phyloP scores from a whole-genome alignment of 2,113 vertebrate genomes.

The Propithecus coquereli region DNA sequence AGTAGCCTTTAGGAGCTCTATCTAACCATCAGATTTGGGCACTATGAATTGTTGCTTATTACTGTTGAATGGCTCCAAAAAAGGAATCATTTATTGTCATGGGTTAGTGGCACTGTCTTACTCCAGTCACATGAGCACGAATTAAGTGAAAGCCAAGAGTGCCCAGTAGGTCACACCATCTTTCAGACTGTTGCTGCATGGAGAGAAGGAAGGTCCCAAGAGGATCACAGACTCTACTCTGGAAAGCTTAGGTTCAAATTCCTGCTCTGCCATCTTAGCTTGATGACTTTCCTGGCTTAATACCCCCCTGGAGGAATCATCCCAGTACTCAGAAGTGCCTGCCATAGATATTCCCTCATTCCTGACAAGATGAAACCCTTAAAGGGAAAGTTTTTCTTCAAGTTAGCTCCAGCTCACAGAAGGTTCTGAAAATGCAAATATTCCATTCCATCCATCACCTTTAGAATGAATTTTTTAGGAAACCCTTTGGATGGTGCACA shows the following conservation, averaged over 20 bases:
- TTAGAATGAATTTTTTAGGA: conserved; percentile 37
- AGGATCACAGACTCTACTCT: not conserved
- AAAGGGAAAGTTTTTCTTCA: not conserved
- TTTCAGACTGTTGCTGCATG: not conserved
- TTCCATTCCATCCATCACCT: not conserved
- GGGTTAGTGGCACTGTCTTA: not conserved
- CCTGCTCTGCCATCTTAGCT: not conserved
- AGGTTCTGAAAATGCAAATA: conserved; percentile 18
- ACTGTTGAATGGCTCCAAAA: too few species aligned
- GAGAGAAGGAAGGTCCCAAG: not conserved
- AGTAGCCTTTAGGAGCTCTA: too few species aligned
- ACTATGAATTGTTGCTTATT: too few species aligned
- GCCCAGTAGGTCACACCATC: not conserved
- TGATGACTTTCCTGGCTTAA: not conserved
- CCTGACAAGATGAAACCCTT: not conserved
- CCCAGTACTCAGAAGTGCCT: not conserved
- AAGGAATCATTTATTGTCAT: not conserved
- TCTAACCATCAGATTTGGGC: too few species aligned
- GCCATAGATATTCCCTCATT: not conserved
- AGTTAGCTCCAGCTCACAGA: not conserved
- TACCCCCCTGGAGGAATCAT: not conserved
- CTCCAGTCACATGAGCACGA: not conserved
- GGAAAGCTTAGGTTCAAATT: not conserved
- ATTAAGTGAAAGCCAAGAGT: not conserved
- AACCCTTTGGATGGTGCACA: not conserved